Base-by-base conservation (phyloP, 2,113 vertebrate genomes). In the Montifringilla adamsi region DNA sequence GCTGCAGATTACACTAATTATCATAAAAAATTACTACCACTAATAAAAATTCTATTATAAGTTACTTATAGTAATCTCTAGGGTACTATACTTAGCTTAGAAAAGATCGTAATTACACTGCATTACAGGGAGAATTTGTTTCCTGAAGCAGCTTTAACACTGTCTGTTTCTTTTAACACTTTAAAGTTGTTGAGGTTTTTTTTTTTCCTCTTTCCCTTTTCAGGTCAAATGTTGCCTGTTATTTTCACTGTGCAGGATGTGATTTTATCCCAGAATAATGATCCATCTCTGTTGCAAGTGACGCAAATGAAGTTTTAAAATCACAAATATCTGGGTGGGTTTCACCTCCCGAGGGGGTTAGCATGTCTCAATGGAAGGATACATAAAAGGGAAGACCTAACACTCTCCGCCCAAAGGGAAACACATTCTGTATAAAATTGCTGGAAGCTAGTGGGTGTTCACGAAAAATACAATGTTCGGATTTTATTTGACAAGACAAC, bases 161-260 rank as follows among this genome's bases (percentile, higher is more conserved):
- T 93, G 78, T 96, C 97, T 95, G 72, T 78, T 96, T 94, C 95
- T 96, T 95, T 97, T 96, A 96, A 97, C 96, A 94, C 96, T 96
- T 96, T 95, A 44, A 63, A 76, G 85, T 95, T 69, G 56, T 67
- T 84, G 14, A 9, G 33, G 5, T 3, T 64, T 80, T 73, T 90
- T 81, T 78, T 86, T 76, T 35, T 6, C 20, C 88, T 90, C 47
- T 89, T 94, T 93, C 68, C 89, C 76, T 90, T 94, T 94, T 94
- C 94, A 96, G 96, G 96, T 97, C 97, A 97, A 96, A 98, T 93
- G 97, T 98, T 96, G 94, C 97, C 97, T 89, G 96, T 98, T 98
- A 98, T 99, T 99, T 99, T 99, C 98, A 98, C 97, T 89, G 76
- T 96, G 97, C 98, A 99, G 98, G 98, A 98, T 98, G 98, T 99